These are phyloP conservation scores for Drosophila pruinosa DNA, from an alignment of 1,140 invertebrate genomes.

Conservation along the genomic window DNA sequence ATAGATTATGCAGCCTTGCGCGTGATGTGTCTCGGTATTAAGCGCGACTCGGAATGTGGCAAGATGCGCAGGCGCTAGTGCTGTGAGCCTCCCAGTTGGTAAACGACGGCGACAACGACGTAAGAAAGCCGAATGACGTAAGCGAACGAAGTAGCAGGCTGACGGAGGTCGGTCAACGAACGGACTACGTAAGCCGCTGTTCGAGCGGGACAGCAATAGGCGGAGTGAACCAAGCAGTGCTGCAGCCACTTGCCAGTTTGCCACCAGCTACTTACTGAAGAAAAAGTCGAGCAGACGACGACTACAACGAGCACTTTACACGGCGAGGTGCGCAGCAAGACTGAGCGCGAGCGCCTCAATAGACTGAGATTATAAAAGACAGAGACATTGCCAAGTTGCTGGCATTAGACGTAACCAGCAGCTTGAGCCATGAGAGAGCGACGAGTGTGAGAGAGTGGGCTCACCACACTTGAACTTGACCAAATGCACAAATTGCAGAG, in stretches of 20 bases:
- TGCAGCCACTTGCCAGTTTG: background rate
- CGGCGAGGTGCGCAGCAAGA: conserved; percentile 78
- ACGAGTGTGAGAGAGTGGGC: conserved; percentile 6
- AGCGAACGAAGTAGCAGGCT: conserved; percentile 23
- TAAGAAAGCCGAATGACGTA: conserved; percentile 30
- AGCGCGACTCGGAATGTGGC: conserved; percentile 78
- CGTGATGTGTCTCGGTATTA: conserved; percentile 67
- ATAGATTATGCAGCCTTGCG: conserved; percentile 44
- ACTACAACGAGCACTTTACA: conserved; percentile 61
- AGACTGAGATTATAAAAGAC: conserved; percentile 59
- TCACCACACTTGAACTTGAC: conserved; percentile 80
- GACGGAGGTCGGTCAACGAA: conserved; percentile 60
- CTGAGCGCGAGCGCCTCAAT: conserved; percentile 59
- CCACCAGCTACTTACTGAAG: conserved; percentile 42
- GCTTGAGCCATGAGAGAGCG: conserved; percentile 24
- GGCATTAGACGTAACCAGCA: conserved; percentile 40
- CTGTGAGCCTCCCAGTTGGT: conserved; percentile 49
- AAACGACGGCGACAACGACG: conserved; percentile 42
- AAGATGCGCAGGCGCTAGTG: conserved; percentile 57
- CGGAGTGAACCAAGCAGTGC: background rate
- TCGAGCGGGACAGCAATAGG: conserved; percentile 33
- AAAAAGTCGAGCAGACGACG: conserved; percentile 13
- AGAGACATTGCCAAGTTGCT: conserved; percentile 5
- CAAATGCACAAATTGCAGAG: conserved; percentile 81
- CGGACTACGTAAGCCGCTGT: conserved; percentile 55